Conservation (phyloP, 1,140 invertebrate genomes). For the Solen grandis region DNA sequence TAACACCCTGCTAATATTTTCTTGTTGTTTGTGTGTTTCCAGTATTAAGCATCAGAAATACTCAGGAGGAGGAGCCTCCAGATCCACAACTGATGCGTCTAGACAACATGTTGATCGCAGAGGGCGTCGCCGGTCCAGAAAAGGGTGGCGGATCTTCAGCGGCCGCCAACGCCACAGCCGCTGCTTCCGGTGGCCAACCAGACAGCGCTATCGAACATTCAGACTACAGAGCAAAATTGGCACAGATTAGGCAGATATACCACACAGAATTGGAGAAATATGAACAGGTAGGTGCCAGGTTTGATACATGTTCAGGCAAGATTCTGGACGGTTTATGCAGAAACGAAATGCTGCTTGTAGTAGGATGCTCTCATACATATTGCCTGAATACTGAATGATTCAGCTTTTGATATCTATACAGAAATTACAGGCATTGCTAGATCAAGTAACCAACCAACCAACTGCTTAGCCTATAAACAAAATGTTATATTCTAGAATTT, state of each 20-base stretch:
- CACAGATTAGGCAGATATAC: constrained; percentile 99
- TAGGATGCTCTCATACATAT: not conserved
- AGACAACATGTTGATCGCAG: constrained; percentile 99
- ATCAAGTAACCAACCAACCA: too few species aligned
- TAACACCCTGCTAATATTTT: too few species aligned
- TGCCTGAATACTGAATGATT: not conserved
- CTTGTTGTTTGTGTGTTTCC: constrained; percentile 80
- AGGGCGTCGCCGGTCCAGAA: constrained; percentile 98
- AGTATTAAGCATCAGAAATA: constrained; percentile 97
- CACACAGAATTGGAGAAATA: constrained; percentile 99
- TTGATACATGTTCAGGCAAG: not conserved
- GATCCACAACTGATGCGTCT: constrained; percentile 99
- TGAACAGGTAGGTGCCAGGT: constrained; percentile 87
- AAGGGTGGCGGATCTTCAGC: constrained; percentile 96
- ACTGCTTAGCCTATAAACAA: too few species aligned
- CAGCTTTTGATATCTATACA: not conserved
- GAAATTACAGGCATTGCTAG: too few species aligned
- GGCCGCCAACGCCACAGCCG: constrained; percentile 94
- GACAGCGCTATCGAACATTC: constrained; percentile 97
- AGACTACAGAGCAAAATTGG: constrained; percentile 98
- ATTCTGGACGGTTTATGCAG: constrained; percentile 4
- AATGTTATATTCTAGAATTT: too few species aligned
- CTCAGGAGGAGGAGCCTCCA: constrained; percentile 98
- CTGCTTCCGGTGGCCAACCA: constrained; percentile 87
- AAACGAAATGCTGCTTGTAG: too few species aligned